Conservation (phyloP, 2,888 invertebrate species). For the Archips xylosteana region DNA sequence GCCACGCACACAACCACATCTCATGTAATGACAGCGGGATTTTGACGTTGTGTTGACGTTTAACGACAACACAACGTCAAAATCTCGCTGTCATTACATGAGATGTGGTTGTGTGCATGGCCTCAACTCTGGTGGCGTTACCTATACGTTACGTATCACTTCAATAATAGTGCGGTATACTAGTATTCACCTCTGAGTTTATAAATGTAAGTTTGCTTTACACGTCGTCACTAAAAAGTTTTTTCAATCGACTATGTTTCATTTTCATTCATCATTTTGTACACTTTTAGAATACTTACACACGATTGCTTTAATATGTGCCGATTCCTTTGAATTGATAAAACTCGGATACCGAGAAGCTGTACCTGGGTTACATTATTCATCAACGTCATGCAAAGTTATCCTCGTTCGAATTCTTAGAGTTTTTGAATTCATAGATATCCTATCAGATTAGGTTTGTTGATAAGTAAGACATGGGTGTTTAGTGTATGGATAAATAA, state of each 20-base stretch:
- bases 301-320: background rate
- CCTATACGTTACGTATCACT: background rate
- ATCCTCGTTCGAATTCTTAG: background rate
- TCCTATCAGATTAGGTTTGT: constrained; percentile 23
- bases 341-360: background rate
- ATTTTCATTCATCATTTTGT: background rate
- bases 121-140: too few species aligned
- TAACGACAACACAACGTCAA: too few species aligned
- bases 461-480: constrained; percentile 2
- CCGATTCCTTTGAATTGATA: background rate
- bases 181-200: background rate
- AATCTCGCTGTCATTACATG: too few species aligned
- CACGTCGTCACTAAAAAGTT: background rate
- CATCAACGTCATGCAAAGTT: background rate
- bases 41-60: too few species aligned
- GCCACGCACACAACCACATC: too few species aligned
- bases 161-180: background rate
- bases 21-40: too few species aligned
- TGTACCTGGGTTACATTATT: background rate
- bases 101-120: too few species aligned
- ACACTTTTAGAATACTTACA: background rate
- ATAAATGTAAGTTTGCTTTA: background rate
- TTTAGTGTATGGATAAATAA: background rate
- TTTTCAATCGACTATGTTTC: background rate
- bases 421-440: constrained; percentile 6